Evolutionary conservation across 2,888 invertebrate genomes (phyloP), one percentile per base, ranked within the genome.

Genomic region (Ophion costatus): DNA sequence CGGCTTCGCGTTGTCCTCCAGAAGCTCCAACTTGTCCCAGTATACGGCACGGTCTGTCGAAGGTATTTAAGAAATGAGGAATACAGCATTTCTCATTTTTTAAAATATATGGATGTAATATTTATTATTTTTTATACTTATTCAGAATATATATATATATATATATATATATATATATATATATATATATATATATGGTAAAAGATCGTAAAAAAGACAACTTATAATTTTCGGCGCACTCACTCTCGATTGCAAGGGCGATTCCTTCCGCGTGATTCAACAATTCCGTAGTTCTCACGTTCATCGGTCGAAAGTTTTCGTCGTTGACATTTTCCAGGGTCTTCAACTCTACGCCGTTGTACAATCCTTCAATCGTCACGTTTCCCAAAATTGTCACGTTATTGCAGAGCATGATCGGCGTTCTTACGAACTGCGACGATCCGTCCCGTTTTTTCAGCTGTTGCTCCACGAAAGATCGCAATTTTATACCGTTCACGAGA

Each of bases 401-500:
- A 20, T 88, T 88, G 24, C 79, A 74, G 3, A 92, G 87, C 4
- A 80, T 64, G 5, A 92, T 45, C 7, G 80, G 70, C 22, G 89
- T 86, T 59, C 86, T 79, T 57, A 93, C 88, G 1, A 14, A 88
- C 63, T 92, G 91, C 7, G 56, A 2, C 6, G 70, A 0, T 17
- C 83, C 51, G 17, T 5, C 82, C 6, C 84, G 67, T 71, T 89
- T 91, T 38, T 88, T 90, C 38, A 92, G 78, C 56, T 90, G 90
- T 66, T 76, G 74, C 6, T 87, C 77, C 2, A 85, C 63, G 22
- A 91, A 77, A 20, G 87, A 66, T 1, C 77, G 88, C 7, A 93
- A 20, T 61, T 91, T 87, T 2, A 91, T 74, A 10, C 89, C 89
- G 51, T 93, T 93, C 4, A 92, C 79, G 0, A 86, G 33, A 24